These are phyloP conservation scores for Myripristis murdjan DNA, from an alignment of 2,797 vertebrate genomes.

Conservation along the genomic window DNA sequence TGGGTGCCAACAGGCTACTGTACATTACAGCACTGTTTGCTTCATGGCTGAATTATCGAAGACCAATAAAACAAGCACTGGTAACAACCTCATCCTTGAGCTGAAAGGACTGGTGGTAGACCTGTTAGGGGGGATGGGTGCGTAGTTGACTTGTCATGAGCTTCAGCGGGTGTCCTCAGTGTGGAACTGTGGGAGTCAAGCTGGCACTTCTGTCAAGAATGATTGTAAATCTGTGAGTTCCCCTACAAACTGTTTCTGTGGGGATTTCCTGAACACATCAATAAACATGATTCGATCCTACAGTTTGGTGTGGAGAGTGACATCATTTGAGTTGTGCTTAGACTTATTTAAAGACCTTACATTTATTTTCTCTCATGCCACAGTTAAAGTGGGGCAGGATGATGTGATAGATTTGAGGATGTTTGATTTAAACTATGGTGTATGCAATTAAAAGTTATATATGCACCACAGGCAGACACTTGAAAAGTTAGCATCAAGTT, in stretches of 20 bases:
- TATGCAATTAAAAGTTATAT: no score
- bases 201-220: constrained; percentile 81
- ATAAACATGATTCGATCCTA: constrained; percentile 86
- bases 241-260: constrained; percentile 82
- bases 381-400: not conserved
- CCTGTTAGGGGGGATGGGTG: constrained; percentile 47
- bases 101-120: constrained; percentile 56
- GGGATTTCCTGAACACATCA: constrained; percentile 85
- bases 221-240: constrained; percentile 85
- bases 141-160: constrained; percentile 62
- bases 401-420: not conserved
- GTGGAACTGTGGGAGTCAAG: constrained; percentile 69
- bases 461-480: no score
- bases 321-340: not conserved
- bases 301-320: constrained; percentile 1
- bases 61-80: constrained; percentile 47
- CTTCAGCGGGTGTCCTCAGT: constrained; percentile 62
- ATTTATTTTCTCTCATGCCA: not conserved
- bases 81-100: constrained; percentile 33
- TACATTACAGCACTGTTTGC: constrained; percentile 46
- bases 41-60: constrained; percentile 47
- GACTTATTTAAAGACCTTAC: not conserved
- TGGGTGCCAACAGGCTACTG: constrained; percentile 49
- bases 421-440: not conserved
- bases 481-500: no score